A percentile compares a stretch with the other conserved stretches of the same genome.
phyloP scores from a whole-genome alignment of 2,888 invertebrate species.

The Nebria salina region DNA sequence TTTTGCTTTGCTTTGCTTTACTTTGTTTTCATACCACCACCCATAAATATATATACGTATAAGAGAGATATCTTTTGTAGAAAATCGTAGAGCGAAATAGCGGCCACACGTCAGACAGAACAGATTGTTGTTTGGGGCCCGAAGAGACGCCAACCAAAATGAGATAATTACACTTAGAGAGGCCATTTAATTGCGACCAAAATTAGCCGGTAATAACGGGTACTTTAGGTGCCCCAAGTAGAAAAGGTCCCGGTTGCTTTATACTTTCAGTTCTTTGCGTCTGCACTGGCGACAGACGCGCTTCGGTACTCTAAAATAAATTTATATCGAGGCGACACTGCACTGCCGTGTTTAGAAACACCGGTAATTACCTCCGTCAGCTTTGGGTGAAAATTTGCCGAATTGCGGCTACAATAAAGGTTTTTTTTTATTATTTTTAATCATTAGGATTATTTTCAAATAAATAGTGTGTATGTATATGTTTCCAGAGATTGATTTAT shows the following conservation, averaged over 20 bases:
- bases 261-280: constrained; percentile 29
- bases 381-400: neutral
- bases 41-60: neutral
- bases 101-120: constrained; percentile 19
- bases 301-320: neutral
- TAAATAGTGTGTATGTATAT: neutral
- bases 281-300: constrained; percentile 32
- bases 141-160: constrained; percentile 38
- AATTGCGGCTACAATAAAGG: neutral
- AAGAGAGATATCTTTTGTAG: neutral
- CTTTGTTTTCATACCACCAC: neutral
- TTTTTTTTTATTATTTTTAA: neutral
- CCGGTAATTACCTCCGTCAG: neutral
- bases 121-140: neutral
- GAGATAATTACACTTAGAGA: constrained; percentile 38
- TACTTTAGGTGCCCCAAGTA: constrained; percentile 38
- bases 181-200: constrained; percentile 49
- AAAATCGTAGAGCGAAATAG: constrained; percentile 7
- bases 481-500: neutral
- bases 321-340: neutral
- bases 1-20: neutral
- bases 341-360: neutral
- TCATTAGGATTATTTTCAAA: neutral
- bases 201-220: constrained; percentile 49
- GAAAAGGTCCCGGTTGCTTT: constrained; percentile 38